Evolutionary conservation across 2,888 invertebrate species (phyloP), one percentile per base, ranked within the genome.

Genomic region (Neuroscelio doddi): DNA sequence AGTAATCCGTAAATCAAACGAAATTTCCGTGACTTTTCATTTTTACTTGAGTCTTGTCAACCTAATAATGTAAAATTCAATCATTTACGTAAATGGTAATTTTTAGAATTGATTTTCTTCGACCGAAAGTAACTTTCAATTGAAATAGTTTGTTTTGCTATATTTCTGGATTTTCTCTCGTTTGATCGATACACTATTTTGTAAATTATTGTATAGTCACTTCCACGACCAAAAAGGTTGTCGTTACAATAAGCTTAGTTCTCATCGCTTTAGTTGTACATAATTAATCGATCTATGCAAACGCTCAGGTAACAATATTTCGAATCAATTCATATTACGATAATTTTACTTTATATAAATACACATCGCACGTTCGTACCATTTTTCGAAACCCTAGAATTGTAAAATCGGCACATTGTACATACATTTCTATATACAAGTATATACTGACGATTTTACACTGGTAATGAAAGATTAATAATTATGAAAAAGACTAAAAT

Each of bases 231-330:
- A 50, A 53, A 44, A 49, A 62, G 5, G 15, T 56, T 30, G 45
- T 57, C 42, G 2, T 39, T n/a, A 34, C 12, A n/a, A 38, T 38
- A 8, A 17, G 16, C 16, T 16, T 17, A 38, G 16, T 38, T 38
- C 52, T 56, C 41, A 46, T 32, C 42, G 45, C 42, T 34, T 56
- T 41, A 41, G 47, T 55, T 53, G 14, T 36, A 10, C 26, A 24
- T 36, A 52, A 47, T 41, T 41, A 55, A 45, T 50, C 51, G 17
- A 55, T 64, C 58, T 64, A 59, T 55, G 59, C 46, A 59, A 59
- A 56, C 47, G 46, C 38, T 65, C 59, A 59, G 64, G 59, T 65
- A 59, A 59, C 64, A 56, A 47, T 65, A 51, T 65, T 38, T 59
- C 53, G 27, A 58, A 53, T 64, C 52, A 64, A 64, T 64, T 64